Percentiles rank a stretch among this genome's conserved stretches.
phyloP scores from a whole-genome alignment of 2,797 vertebrate genomes.

The Rhyacichthys aspro region DNA sequence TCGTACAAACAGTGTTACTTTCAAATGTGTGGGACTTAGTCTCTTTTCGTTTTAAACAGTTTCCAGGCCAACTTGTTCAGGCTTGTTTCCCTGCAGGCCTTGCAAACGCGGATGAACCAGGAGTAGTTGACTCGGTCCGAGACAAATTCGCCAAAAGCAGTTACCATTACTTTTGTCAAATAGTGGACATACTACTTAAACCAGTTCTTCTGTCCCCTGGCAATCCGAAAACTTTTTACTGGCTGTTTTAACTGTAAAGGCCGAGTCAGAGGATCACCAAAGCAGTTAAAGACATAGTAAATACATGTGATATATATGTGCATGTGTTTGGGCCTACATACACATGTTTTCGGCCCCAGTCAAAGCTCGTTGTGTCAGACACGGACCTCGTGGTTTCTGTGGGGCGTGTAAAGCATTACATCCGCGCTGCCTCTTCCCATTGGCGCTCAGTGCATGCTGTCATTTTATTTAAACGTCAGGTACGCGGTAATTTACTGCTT shows the following conservation, averaged over 20 bases:
- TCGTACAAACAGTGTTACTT: too few relatives aligned
- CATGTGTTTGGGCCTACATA: neutral
- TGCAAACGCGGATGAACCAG: constrained; percentile 33
- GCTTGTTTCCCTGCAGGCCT: constrained; percentile 49
- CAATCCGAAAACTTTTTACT: neutral
- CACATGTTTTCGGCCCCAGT: constrained; percentile 14
- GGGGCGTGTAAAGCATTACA: constrained; percentile 57
- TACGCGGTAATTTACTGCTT: neutral
- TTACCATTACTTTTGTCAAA: neutral
- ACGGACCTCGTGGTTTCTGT: constrained; percentile 76
- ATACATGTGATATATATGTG: neutral
- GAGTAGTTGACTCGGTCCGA: constrained; percentile 6
- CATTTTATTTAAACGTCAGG: neutral
- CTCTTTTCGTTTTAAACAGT: neutral
- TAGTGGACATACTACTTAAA: too few relatives aligned
- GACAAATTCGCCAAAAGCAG: neutral
- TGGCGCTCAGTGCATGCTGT: constrained; percentile 35
- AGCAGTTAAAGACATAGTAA: neutral
- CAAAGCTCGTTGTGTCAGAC: constrained; percentile 18
- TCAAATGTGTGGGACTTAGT: neutral
- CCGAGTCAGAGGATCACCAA: rapidly evolving
- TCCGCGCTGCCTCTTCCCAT: constrained; percentile 52
- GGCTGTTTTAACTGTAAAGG: neutral
- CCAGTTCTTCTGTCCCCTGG: neutral
- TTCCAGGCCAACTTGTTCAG: constrained; percentile 54